Evolutionary conservation across 2,797 vertebrate species (phyloP).

Genomic region (Bradypodion pumilum): DNA sequence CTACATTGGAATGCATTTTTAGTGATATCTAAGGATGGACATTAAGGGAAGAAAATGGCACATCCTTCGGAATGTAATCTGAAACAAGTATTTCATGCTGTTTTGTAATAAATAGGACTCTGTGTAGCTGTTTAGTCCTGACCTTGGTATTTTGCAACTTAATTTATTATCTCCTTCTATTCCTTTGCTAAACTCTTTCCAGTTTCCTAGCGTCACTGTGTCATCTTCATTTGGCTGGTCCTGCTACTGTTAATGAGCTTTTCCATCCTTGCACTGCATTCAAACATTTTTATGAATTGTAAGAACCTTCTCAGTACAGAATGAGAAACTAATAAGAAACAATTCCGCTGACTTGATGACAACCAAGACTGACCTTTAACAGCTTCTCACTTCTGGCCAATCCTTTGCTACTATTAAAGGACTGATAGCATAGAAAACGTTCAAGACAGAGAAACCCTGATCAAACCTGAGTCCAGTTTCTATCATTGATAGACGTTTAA

Average conservation of each 20-base stretch:
- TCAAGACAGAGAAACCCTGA: not conserved
- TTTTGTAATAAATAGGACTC: not conserved
- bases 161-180: not conserved
- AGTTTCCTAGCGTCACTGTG: constrained; percentile 4
- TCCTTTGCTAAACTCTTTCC: not conserved
- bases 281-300: not conserved
- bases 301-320: not conserved
- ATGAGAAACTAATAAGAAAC: not conserved
- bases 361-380: not conserved
- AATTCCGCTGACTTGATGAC: not conserved
- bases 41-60: not conserved
- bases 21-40: not conserved
- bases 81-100: constrained; percentile 19
- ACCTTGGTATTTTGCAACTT: not conserved
- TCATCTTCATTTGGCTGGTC: not conserved
- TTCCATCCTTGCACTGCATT: not conserved
- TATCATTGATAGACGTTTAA: not conserved
- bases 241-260: not conserved
- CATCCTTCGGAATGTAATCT: not conserved
- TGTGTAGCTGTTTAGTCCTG: not conserved
- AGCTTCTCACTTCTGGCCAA: not conserved
- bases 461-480: not conserved
- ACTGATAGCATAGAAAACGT: not conserved
- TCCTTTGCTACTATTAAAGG: not conserved
- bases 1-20: not conserved